phyloP scores from a whole-genome alignment of 2,888 invertebrate species.

The Neuroscelio doddi region DNA sequence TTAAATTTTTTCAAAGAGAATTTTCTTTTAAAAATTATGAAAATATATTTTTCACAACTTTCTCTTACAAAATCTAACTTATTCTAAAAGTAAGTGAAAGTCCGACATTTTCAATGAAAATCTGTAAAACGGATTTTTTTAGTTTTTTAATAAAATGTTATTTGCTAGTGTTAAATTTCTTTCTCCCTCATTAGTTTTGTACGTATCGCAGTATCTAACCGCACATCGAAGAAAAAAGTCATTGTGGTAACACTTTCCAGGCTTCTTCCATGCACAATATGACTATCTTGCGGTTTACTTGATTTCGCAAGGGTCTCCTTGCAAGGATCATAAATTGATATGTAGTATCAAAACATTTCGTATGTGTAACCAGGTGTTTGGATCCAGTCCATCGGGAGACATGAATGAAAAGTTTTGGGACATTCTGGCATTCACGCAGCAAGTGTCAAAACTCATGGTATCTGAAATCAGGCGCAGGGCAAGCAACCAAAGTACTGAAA shows the following conservation, averaged over 20 bases:
- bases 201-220: constrained; percentile 5
- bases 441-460: constrained; percentile 97
- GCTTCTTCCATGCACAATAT: constrained; percentile 10
- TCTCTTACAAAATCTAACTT: too few relatives aligned
- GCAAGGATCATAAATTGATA: not conserved
- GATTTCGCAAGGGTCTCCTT: constrained; percentile 28
- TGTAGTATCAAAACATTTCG: not conserved
- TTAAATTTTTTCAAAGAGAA: too few relatives aligned
- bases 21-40: too few relatives aligned
- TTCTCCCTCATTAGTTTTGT: constrained; percentile 8
- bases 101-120: too few relatives aligned
- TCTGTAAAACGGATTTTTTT: too few relatives aligned
- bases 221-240: not conserved
- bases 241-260: not conserved
- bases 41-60: too few relatives aligned
- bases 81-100: too few relatives aligned
- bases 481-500: constrained; percentile 95
- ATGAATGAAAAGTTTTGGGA: constrained; percentile 99
- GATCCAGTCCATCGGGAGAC: constrained; percentile 92
- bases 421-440: constrained; percentile 93
- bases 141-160: too few relatives aligned
- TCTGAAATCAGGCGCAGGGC: constrained; percentile 95
- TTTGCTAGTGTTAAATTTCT: constrained; percentile 18
- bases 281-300: constrained; percentile 11
- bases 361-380: constrained; percentile 83